These are phyloP conservation scores for Syritta pipiens DNA, from an alignment of 2,888 invertebrate genomes.

Conservation along the genomic window DNA sequence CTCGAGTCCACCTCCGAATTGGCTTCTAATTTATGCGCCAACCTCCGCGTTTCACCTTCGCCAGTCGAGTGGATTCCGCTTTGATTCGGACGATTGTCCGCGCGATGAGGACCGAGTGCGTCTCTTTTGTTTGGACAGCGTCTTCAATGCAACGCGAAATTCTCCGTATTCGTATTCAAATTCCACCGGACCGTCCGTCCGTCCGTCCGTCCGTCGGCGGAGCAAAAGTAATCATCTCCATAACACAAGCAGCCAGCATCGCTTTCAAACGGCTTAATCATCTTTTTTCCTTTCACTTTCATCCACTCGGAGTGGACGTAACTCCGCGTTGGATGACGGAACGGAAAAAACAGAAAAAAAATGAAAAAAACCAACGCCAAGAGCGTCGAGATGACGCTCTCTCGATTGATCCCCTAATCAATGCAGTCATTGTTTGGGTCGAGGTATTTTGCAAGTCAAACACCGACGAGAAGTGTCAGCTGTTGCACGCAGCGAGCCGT, in stretches of 20 bases:
- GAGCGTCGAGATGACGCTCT: constrained; percentile 9
- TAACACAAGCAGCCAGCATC: constrained; percentile 51
- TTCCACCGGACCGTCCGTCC: too few species aligned
- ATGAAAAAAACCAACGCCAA: constrained; percentile 1
- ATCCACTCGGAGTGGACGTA: constrained; percentile 28
- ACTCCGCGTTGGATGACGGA: constrained; percentile 42
- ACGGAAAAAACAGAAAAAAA: constrained; percentile 45
- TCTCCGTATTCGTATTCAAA: constrained; percentile 17
- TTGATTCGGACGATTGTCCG: constrained; percentile 10
- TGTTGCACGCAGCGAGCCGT: constrained; percentile 24
- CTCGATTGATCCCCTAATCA: constrained; percentile 55
- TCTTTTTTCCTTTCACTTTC: constrained; percentile 67
- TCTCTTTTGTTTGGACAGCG: constrained; percentile 19
- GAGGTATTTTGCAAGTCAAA: constrained; percentile 26
- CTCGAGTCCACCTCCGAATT: constrained; percentile 39
- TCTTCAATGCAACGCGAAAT: constrained; percentile 4
- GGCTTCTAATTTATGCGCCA: constrained; percentile 24
- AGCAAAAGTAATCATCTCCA: constrained; percentile 55
- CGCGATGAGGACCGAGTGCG: neutral
- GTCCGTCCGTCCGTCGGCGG: too few species aligned
- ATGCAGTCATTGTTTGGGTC: constrained; percentile 52
- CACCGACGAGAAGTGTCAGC: too few species aligned
- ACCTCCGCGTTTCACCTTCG: constrained; percentile 16
- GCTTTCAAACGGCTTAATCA: constrained; percentile 68
- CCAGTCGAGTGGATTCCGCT: neutral